Base-by-base conservation (phyloP, 2,888 invertebrate genomes). In the Caenorhabditis drosophilae region DNA sequence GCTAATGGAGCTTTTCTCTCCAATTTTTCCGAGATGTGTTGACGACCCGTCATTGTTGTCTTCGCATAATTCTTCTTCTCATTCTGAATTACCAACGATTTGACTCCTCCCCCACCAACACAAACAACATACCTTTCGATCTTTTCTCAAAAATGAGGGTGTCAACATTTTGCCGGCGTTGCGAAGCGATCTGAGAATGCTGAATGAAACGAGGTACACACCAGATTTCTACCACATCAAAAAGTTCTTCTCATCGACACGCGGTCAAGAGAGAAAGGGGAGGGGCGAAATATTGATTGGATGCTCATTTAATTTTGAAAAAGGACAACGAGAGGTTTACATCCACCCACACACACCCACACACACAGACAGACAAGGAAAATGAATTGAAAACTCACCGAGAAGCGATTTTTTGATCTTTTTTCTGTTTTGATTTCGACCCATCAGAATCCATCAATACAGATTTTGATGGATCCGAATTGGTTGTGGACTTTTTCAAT, bases 1-100 rank as follows among this genome's bases (percentile, higher is more conserved):
- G 80, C 80, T 46, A 80, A 52, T 3, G 80, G 80, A 7, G 80
- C 80, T 3, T 36, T 36, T 36, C 36, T 55, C 25, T 61, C 61
- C 42, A 53, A 4, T 25, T 57, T 57, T 15, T 63, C 57, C 11
- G 63, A 57, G 23, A 63, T 53, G 25, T 63, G 63, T 27, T 57
- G 53, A 12, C 63, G 18, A 12, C 63, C 63, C 7, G 49, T 57
- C 1, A 53, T 44, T 11, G 63, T 57, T 12, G 63, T 63, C 35
- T 63, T 63, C n/a, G 52, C 40, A 35, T 63, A 63, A 35, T 48
- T 16, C n/a, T 62, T 62, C 25, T 62, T 62, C 3, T 56, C 56
- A 23, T 47, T 52, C 62, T 56, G 49, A 44, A 56, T 26, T 9
- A 25, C 26, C 4, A n/a, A 20, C 4, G 4, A 40, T 40, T 40